Base-by-base conservation (phyloP, 2,113 vertebrate species). In the Glareola pratincola region DNA sequence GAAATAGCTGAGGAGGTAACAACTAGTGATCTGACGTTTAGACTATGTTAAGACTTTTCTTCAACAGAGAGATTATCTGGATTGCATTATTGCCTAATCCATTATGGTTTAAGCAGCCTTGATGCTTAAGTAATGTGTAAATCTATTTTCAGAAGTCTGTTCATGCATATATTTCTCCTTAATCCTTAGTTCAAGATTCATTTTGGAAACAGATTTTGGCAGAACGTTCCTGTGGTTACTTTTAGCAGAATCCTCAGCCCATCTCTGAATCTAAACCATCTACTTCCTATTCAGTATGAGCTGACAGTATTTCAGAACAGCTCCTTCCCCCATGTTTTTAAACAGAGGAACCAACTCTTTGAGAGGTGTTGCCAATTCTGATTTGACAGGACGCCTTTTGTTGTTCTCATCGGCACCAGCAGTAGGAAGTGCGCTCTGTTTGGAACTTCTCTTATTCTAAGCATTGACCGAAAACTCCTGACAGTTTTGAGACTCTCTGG, bases 111-210 rank as follows among this genome's bases (percentile, higher is more conserved):
- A 94, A 95, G 43, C 39, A 82, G 47, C 39, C 77, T 64, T 92
- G 89, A 89, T 51, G 64, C 47, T 91, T 74, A 75, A 95, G 56
- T 92, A 71, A 74, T 29, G 45, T 56, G 36, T 75, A 78, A 92
- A 75, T 94, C 56, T 94, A 36, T 91, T 92, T 91, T 89, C 69
- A 72, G 51, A 85, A 66, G n/a, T 78, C 47, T 64, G 66, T 85
- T 94, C 48, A 12, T 87, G 69, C 30, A 29, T 87, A 39, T 24
- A 43, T 80, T 95, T 84, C 63, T 88, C 45, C 21, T 75, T 64
- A 78, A 87, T 85, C 76, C n/a, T 71, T 84, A 74, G 21, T 83
- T 87, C 47, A 82, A 7, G 12, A 51, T 89, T 94, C 32, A 12
- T 89, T 94, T 67, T 87, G 41, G 63, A 74, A 77, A 71, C 8